Conservation (phyloP, 1,140 invertebrate species). For the Lysiphlebus fabarum region DNA sequence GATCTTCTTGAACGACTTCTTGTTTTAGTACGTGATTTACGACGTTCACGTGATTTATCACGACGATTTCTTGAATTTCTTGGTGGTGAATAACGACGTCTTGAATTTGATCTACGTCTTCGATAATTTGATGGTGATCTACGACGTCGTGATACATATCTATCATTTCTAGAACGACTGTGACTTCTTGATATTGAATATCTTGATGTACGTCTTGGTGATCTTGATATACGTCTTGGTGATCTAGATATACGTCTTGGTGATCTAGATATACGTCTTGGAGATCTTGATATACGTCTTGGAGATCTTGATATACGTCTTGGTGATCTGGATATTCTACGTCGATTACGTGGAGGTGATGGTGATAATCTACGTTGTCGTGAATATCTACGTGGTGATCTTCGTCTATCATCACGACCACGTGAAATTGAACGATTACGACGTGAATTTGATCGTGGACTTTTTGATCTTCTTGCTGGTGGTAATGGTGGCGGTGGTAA, state of each 20-base stretch:
- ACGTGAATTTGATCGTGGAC: neutral
- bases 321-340: slow-evolving; percentile 37
- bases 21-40: slow-evolving; percentile 20
- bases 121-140: slow-evolving; percentile 27
- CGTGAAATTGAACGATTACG: slow-evolving; percentile 21
- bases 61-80: slow-evolving; percentile 30
- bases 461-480: slow-evolving; percentile 31
- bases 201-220: slow-evolving; percentile 36
- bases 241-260: slow-evolving; percentile 37
- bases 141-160: slow-evolving; percentile 29
- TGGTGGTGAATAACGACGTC: slow-evolving; percentile 16
- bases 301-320: slow-evolving; percentile 42
- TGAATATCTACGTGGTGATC: slow-evolving; percentile 36
- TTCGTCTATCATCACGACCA: slow-evolving; percentile 10
- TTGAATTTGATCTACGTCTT: slow-evolving; percentile 33
- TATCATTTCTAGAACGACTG: slow-evolving; percentile 38
- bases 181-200: slow-evolving; percentile 43
- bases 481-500: slow-evolving; percentile 31
- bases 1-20: slow-evolving; percentile 53
- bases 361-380: slow-evolving; percentile 36
- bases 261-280: slow-evolving; percentile 38
- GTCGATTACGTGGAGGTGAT: slow-evolving; percentile 40
- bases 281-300: slow-evolving; percentile 40
- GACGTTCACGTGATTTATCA: slow-evolving; percentile 36
- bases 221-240: slow-evolving; percentile 35